Percentiles rank a stretch among this genome's conserved stretches.
Evolutionary conservation across 2,797 vertebrate genomes (phyloP).

Genomic region (Columba guinea): DNA sequence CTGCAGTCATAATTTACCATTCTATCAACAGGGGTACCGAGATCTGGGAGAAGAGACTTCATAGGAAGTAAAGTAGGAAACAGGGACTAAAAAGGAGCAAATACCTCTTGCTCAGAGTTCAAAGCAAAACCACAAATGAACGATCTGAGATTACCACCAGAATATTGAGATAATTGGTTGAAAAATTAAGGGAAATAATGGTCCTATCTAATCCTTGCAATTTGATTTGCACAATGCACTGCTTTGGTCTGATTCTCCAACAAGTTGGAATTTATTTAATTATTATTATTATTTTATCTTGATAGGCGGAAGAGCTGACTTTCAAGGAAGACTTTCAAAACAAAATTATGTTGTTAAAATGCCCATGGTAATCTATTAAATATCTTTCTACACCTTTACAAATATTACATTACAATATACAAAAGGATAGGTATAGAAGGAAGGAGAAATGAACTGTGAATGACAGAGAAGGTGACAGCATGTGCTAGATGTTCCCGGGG

Average conservation of each 20-base stretch:
- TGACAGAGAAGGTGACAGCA: neutral
- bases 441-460: neutral
- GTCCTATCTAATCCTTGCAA: neutral
- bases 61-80: neutral
- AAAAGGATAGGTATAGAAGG: neutral
- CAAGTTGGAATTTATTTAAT: neutral
- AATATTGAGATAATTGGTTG: neutral
- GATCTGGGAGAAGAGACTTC: neutral
- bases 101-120: neutral
- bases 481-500: rapidly evolving
- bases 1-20: rapidly evolving
- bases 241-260: neutral
- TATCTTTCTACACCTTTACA: neutral
- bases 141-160: neutral
- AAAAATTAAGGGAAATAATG: neutral
- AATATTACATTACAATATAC: neutral
- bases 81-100: neutral
- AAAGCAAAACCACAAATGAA: neutral
- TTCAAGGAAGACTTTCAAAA: neutral
- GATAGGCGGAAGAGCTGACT: neutral
- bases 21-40: neutral
- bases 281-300: neutral
- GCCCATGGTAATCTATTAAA: neutral
- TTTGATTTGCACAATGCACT: neutral
- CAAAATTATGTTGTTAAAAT: neutral